These are phyloP conservation scores for Philonicus albiceps DNA, from an alignment of 2,888 invertebrate species.

Conservation along the genomic window DNA sequence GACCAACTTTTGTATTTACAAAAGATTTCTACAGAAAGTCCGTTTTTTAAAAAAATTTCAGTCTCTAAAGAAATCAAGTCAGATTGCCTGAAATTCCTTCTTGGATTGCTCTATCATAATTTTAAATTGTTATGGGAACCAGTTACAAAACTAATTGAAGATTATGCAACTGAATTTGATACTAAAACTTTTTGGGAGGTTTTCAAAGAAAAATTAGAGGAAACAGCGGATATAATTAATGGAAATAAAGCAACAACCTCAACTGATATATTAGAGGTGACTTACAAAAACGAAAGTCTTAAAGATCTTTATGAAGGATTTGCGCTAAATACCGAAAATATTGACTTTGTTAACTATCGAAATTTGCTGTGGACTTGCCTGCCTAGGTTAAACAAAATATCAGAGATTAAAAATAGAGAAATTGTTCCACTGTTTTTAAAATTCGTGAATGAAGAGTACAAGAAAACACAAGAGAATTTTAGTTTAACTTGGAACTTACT, in stretches of 20 bases:
- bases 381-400: conserved; percentile 75
- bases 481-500: conserved; percentile 68
- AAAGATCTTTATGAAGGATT: not conserved
- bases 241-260: not conserved
- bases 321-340: conserved; percentile 60
- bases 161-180: conserved; percentile 73
- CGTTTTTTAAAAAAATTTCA: conserved; percentile 66
- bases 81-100: conserved; percentile 79
- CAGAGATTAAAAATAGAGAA: conserved; percentile 82
- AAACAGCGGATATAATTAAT: conserved; percentile 64
- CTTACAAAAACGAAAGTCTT: not conserved
- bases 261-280: not conserved
- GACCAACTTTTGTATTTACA: conserved; percentile 78
- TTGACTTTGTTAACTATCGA: conserved; percentile 77
- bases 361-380: conserved; percentile 83
- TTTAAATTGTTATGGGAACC: conserved; percentile 92
- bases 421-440: conserved; percentile 80
- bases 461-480: conserved; percentile 67
- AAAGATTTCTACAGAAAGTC: conserved; percentile 73
- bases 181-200: conserved; percentile 76
- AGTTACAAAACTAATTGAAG: conserved; percentile 75
- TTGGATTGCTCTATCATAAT: conserved; percentile 85
- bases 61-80: conserved; percentile 54
- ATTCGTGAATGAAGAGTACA: conserved; percentile 73
- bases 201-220: conserved; percentile 70